A percentile compares a stretch with the other conserved stretches of the same genome.
Evolutionary conservation across 2,113 vertebrate species (phyloP).

Genomic region (Forbesichthys agassizii): DNA sequence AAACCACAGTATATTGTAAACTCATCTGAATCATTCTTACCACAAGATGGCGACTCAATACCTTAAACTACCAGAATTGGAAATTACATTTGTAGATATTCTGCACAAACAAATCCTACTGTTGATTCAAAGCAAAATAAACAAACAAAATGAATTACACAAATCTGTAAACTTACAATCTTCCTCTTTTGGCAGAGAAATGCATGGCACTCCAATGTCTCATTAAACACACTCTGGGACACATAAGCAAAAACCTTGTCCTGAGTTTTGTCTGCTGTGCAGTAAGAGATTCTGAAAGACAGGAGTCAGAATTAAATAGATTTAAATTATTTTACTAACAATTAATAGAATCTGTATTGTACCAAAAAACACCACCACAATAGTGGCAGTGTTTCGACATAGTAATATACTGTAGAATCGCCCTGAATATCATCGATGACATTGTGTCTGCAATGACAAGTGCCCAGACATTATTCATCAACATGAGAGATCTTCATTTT

Average conservation of each 20-base stretch:
- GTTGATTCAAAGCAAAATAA: neutral
- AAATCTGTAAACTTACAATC: constrained; percentile 77
- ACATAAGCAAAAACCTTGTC: constrained; percentile 92
- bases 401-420: neutral
- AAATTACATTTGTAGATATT: neutral
- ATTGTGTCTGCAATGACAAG: too few relatives aligned
- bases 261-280: constrained; percentile 92
- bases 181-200: constrained; percentile 92
- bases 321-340: neutral
- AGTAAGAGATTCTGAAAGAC: constrained; percentile 87
- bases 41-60: constrained; percentile 63
- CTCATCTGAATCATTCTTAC: neutral
- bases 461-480: neutral
- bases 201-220: constrained; percentile 88
- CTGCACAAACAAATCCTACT: neutral
- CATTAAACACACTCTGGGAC: constrained; percentile 85
- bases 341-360: neutral
- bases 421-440: neutral
- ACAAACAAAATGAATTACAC: neutral
- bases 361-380: neutral
- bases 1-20: neutral
- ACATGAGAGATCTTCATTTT: constrained; percentile 14
- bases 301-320: constrained; percentile 10
- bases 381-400: neutral
- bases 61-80: neutral